Base-by-base conservation (phyloP, 1,140 invertebrate species). In the Microplitis demolitor region DNA sequence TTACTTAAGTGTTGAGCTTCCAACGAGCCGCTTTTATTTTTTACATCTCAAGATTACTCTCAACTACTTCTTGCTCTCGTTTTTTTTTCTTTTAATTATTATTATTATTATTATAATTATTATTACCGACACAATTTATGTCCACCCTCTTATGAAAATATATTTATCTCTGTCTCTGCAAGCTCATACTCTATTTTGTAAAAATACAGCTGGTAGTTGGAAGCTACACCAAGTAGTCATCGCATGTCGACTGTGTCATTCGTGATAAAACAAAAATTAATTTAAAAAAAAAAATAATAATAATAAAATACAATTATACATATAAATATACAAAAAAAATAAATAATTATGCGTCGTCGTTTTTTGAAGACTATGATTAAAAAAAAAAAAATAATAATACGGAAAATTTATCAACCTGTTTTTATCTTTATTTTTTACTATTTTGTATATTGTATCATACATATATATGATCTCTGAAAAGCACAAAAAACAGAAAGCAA, bases 371-470 rank as follows among this genome's bases (percentile, higher is more conserved):
- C 80, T 81, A 77, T 24, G 24, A 24, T 24, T 9, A 45, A 39
- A 39, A 39, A 39, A 39, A 39, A 39, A 39, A 45, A 64, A 35
- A 33, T 24, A 81, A 72, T 82, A 80, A 78, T 80, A 82, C 76
- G 45, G n/a, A 51, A 63, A 58, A 78, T 84, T 85, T 82, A 84
- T 83, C 79, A 83, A 82, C 77, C 78, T 76, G 81, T 81, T 84
- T 81, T 81, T 75, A 69, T 69, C 61, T 86, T 85, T 83, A 85
- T 85, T 85, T 86, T 86, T 80, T 86, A 87, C 83, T 84, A 86
- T 80, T 86, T 86, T 86, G 79, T 86, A 86, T 80, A 86, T 83
- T 85, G 78, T 84, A 83, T 81, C 77, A 81, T 82, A 64, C 39
- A 45, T 45, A 54, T 39, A 80, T 82, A 85, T 86, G 84, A 86